phyloP scores from a whole-genome alignment of 2,113 vertebrate species.

The Channa maculata region DNA sequence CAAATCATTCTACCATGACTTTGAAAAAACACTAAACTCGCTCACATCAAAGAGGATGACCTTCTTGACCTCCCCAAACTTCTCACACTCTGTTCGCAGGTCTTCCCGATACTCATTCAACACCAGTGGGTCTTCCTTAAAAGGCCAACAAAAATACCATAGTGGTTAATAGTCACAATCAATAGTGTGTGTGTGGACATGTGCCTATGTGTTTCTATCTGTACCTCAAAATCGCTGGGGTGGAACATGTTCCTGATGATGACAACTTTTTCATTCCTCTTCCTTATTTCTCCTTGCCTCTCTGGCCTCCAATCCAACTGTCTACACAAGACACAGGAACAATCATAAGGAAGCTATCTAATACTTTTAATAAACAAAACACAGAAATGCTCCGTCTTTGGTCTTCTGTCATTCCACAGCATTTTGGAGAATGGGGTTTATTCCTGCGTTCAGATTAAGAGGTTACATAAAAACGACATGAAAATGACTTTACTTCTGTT shows the following conservation, averaged over 20 bases:
- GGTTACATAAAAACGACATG: background rate
- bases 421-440: background rate
- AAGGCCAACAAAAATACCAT: slow-evolving; percentile 22
- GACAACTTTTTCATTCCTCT: slow-evolving; percentile 91
- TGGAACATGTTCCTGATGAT: slow-evolving; percentile 99
- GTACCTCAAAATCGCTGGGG: slow-evolving; percentile 94
- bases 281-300: slow-evolving; percentile 86
- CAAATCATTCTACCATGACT: background rate
- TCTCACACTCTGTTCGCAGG: slow-evolving; percentile 93
- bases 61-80: slow-evolving; percentile 96
- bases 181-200: background rate
- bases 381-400: background rate
- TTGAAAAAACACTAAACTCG: slow-evolving; percentile 31
- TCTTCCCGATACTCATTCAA: slow-evolving; percentile 97
- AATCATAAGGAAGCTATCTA: background rate
- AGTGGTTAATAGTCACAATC: background rate
- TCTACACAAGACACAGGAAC: slow-evolving; percentile 72
- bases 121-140: slow-evolving; percentile 94
- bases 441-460: background rate
- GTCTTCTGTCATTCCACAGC: background rate
- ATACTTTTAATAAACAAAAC: too few relatives aligned
- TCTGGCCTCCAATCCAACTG: slow-evolving; percentile 98
- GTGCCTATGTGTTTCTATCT: background rate
- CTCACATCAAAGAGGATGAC: slow-evolving; percentile 98
- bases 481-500: slow-evolving; percentile 89